Base-by-base conservation (phyloP, 2,113 vertebrate genomes). In the Rhabdomys dilectus region DNA sequence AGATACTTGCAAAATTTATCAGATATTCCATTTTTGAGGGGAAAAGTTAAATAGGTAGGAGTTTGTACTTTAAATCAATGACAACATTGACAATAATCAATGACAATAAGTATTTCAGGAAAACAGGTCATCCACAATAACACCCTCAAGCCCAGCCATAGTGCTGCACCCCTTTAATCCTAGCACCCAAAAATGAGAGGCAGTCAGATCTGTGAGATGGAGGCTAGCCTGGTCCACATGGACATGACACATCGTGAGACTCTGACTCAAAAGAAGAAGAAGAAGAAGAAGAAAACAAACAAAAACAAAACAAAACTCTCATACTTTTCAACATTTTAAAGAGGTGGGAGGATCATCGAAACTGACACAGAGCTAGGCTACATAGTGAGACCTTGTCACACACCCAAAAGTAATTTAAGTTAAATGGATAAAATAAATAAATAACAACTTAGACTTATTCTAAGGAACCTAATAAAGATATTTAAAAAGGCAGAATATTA, bases 81-180 rank as follows among this genome's bases (percentile, higher is more conserved):
- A 77, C 42, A 85, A n/a, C 53, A 34, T 29, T 21, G 10, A n/a
- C n/a, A n/a, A n/a, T n/a, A n/a, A n/a, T n/a, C n/a, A n/a, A n/a
- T n/a, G n/a, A n/a, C n/a, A n/a, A n/a, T 92, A 89, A 42, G 88
- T 51, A 78, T 70, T 58, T 90, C 75, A 96, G 60, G n/a, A 12
- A 58, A n/a, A 21, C 5, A 7, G 11, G 3, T 73, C 31, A 73
- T 34, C 51, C 26, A 80, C 78, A 86, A 88, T 56, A 72, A 72
- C 1, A 68, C 26, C 19, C 36, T 82, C 34, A 42, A 81, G 16
- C 34, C 19, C 56, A 84, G 80, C 22, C n/a, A 60, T 16, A 26
- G 34, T 3, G 51, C 16, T 56, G 34, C 4, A 36, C 51, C 51
- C 19, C 31, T 56, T 56, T 56, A 81, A 39, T 82, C 53, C 53